Evolutionary conservation across 2,888 invertebrate species (phyloP), one percentile per base, ranked within the genome.

Genomic region (Gonocerus acuteangulatus): DNA sequence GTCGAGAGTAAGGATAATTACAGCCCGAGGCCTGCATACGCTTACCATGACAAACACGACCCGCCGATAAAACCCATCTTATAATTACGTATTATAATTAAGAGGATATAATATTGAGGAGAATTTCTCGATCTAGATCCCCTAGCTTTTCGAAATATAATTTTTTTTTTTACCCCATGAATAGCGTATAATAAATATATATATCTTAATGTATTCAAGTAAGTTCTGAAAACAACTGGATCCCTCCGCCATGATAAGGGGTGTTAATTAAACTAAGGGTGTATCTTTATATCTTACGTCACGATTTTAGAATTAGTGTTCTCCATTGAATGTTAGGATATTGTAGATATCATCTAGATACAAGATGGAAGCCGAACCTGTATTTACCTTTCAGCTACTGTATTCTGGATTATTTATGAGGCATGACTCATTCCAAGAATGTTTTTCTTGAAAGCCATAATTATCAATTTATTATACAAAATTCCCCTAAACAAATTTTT

Each of bases 41-140:
- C 62, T 64, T 64, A 64, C 58, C 63, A 63, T 63, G 63, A 54
- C 63, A 63, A 63, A 63, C 39, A 59, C 48, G 39, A 42, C 47
- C 44, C 48, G 36, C 15, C 36, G 54, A 54, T 54, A 54, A 54
- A 54, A 54, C 19, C 42, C 44, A 54, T 54, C 23, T 54, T 44
- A 42, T 54, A 54, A 54, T 54, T 54, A 54, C 36, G 36, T 54
- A 54, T 54, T 54, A 54, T 54, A 54, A 54, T 54, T 19, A 54
- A 23, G 19, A 44, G 21, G 0, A 18, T n/a, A 32, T 51, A 51
- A 51, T 51, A 51, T 32, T 27, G 4, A 32, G 19, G 51, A 18
- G 19, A 15, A 22, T 42, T 36, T 42, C 42, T n/a, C 22, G 54
- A 54, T 54, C 54, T 54, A 54, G 54, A 54, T 54, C 54, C 54